Evolutionary conservation across 2,113 vertebrate genomes (phyloP).

Genomic region (Ptilonorhynchus violaceus): DNA sequence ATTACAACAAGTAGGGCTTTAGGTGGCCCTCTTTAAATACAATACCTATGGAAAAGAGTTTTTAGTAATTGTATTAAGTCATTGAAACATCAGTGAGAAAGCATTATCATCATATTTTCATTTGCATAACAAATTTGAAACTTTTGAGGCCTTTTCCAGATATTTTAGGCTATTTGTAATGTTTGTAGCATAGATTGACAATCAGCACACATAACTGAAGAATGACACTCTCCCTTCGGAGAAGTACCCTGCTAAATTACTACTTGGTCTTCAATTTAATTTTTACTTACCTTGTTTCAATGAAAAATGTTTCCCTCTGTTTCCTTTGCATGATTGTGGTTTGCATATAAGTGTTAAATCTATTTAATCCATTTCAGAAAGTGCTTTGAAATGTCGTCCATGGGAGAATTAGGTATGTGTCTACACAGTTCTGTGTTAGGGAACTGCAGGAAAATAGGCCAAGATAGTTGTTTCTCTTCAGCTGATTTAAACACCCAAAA

Average conservation of each 20-base stretch:
- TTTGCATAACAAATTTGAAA: neutral
- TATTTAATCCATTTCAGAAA: neutral
- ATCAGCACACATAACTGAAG: accelerated
- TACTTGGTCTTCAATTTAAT: neutral
- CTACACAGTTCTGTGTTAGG: neutral
- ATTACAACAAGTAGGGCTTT: neutral
- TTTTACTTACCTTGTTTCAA: neutral
- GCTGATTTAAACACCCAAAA: neutral
- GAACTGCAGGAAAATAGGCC: neutral
- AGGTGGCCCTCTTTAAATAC: neutral
- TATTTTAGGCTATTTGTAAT: neutral
- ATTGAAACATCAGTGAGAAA: neutral
- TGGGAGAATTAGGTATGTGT: neutral
- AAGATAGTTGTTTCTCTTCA: neutral
- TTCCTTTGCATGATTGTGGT: neutral
- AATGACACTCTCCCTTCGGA: neutral
- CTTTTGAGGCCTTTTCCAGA: neutral
- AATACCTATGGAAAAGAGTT: neutral
- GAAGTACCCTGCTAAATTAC: neutral
- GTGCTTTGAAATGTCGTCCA: neutral
- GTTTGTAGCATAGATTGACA: neutral
- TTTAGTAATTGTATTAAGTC: neutral
- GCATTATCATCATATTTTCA: neutral
- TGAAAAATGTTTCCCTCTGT: neutral
- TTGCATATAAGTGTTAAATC: neutral